A percentile compares a stretch with the other conserved stretches of the same genome.
These are phyloP conservation scores for Crocallis elinguaria DNA, from an alignment of 2,888 invertebrate genomes.

Conservation along the genomic window DNA sequence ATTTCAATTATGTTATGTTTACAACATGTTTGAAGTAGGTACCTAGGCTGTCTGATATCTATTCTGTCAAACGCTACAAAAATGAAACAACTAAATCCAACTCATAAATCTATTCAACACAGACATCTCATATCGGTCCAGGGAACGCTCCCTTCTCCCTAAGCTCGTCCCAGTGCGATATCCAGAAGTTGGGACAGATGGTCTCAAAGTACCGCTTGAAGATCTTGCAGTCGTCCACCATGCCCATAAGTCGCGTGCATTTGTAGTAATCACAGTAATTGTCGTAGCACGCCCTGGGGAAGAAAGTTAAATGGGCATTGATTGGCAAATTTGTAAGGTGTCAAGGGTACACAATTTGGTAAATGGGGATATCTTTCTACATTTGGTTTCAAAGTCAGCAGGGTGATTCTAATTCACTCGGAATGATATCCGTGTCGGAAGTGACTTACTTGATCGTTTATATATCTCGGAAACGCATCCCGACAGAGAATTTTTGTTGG, in stretches of 20 bases:
- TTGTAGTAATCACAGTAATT: conserved; percentile 76
- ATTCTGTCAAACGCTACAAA: neutral
- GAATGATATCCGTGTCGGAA: no score
- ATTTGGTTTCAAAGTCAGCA: no score
- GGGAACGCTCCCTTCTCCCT: conserved; percentile 73
- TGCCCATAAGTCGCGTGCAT: conserved; percentile 69
- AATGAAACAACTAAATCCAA: conserved; percentile 11
- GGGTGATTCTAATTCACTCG: no score
- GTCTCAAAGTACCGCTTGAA: conserved; percentile 80
- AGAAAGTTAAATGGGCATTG: neutral
- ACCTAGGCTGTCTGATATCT: neutral
- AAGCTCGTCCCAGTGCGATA: conserved; percentile 73
- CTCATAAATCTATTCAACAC: conserved; percentile 5
- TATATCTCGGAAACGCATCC: no score
- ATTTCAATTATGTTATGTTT: no score
- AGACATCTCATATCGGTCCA: conserved; percentile 53
- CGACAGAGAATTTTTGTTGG: no score
- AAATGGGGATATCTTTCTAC: no score
- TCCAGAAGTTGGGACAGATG: conserved; percentile 77
- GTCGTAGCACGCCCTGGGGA: conserved; percentile 72
- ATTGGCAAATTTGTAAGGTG: no score
- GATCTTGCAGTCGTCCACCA: conserved; percentile 73
- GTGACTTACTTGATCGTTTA: no score
- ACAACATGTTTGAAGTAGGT: no score
- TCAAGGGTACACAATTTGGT: no score